Evolutionary conservation across 2,113 vertebrate species (phyloP), one percentile per base, ranked within the genome.

Genomic region (Lates calcarifer): DNA sequence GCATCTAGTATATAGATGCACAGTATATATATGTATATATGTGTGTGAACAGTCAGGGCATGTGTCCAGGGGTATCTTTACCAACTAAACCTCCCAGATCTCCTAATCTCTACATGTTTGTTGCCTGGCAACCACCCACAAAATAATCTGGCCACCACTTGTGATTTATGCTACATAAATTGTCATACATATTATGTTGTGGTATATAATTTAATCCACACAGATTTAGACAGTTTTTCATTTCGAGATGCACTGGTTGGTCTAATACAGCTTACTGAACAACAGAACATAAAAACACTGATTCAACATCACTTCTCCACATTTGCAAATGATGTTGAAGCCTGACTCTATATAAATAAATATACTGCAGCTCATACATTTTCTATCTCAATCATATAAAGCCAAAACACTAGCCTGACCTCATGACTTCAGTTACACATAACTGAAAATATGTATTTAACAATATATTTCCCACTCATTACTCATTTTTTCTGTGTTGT

Each of bases 51-150:
- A 37, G 24, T 53, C n/a, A n/a, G 63, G 33, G 81, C 65, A 79
- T 78, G 31, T 87, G 49, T 85, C 51, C 47, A n/a, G 79, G 35
- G 49, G 77, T 81, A 67, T 86, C 73, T 24, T 41, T 74, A 47
- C 37, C 39, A 74, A 60, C 55, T 86, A 84, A 92, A 90, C 47
- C 85, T 53, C 62, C 63, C 56, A 90, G 82, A 93, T 89, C 75
- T 87, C 63, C 85, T 91, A 78, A 92, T 91, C 90, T 88, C 75
- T 64, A 49, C 66, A 77, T 88, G 79, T 82, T 87, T 83, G 60
- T 60, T 57, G 81, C 74, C 71, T 24, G 49, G 76, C 62, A 83
- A 79, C 61, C 33, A 47, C 51, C 41, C 33, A 70, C 41, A 51
- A 72, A 72, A 57, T 84, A 88, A 87, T 90, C 84, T 83, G 74